phyloP scores from a whole-genome alignment of 1,140 invertebrate genomes.

The Aphidius gifuensis region DNA sequence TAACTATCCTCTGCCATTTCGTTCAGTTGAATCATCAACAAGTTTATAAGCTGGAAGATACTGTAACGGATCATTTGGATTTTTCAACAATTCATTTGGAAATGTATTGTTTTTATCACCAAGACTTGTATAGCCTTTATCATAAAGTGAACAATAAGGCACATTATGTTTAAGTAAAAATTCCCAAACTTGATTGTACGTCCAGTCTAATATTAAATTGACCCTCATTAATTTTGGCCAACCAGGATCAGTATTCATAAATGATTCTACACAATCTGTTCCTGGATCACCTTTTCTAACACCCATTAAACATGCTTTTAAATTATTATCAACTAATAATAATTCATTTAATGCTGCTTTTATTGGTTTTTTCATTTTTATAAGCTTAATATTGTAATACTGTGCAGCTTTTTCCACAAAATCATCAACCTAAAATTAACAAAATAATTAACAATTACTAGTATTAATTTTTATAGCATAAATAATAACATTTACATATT shows the following conservation, averaged over 20 bases:
- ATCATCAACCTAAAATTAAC: slow-evolving; percentile 61
- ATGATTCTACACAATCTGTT: slow-evolving; percentile 62
- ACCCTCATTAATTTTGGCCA: slow-evolving; percentile 89
- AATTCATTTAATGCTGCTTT: slow-evolving; percentile 67
- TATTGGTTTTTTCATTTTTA: slow-evolving; percentile 69
- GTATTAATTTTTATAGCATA: not conserved
- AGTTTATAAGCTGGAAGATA: slow-evolving; percentile 81
- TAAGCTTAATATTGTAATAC: slow-evolving; percentile 72
- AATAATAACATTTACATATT: not conserved
- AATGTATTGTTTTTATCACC: slow-evolving; percentile 75
- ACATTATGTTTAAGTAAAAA: slow-evolving; percentile 75
- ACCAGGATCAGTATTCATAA: slow-evolving; percentile 65
- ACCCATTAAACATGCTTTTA: slow-evolving; percentile 87
- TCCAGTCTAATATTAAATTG: slow-evolving; percentile 86
- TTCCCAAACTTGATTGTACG: slow-evolving; percentile 84
- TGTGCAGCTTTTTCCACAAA: slow-evolving; percentile 72
- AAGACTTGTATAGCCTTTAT: slow-evolving; percentile 85
- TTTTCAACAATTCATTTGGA: slow-evolving; percentile 71
- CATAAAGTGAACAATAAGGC: slow-evolving; percentile 87
- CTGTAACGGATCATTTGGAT: slow-evolving; percentile 51
- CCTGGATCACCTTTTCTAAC: slow-evolving; percentile 81
- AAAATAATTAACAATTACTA: not conserved
- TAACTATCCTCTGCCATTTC: slow-evolving; percentile 63
- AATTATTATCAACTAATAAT: slow-evolving; percentile 60
- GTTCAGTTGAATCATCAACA: slow-evolving; percentile 65